Base-by-base conservation (phyloP, 2,888 invertebrate species). In the Allolobophora icterica region DNA sequence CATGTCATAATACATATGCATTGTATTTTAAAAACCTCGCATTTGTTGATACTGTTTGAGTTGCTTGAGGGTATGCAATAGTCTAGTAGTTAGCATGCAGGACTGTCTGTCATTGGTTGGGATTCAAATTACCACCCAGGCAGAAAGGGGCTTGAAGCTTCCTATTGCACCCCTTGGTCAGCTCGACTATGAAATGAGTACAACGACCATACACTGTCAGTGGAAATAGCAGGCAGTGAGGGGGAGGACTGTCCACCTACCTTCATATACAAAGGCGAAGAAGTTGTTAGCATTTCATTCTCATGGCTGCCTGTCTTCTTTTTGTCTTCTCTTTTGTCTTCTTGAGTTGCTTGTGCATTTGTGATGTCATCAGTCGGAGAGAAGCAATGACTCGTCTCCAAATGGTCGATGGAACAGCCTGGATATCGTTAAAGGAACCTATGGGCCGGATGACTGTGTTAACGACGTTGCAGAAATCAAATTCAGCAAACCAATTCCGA, bases 401-500 rank as follows among this genome's bases (percentile, higher is more conserved):
- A 94, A 94, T 71, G 95, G 96, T 91, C 94, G 96, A 35, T 99
- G 99, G 98, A 97, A 97, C 93, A 98, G 97, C 93, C 96, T 98
- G 90, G 98, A 98, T 95, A 96, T 97, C 19, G 96, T 97, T 0
- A 97, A 97, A 93, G 99, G 99, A 1, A 96, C 97, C 0, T 98
- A 97, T 95, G 97, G 97, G 24, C 97, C 97, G 0, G 97, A 97
- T 90, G 98, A 98, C 94, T 97, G 97, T 94, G 95, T 96, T 90
- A 97, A 97, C 91, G 98, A 99, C 94, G 97, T 98, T 94, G 97
- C 97, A 2, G 98, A 98, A 95, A 96, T 99, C 87, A 98, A 98
- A 96, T 99, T 99, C 95, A 98, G 98, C 91, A 97, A 97, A 93
- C 97, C 98, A 0, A 97, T 98, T 87, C 96, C 97, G 17, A 97